phyloP scores from a whole-genome alignment of 64 coral and sea anemone genomes.

The Trachythela sp. region DNA sequence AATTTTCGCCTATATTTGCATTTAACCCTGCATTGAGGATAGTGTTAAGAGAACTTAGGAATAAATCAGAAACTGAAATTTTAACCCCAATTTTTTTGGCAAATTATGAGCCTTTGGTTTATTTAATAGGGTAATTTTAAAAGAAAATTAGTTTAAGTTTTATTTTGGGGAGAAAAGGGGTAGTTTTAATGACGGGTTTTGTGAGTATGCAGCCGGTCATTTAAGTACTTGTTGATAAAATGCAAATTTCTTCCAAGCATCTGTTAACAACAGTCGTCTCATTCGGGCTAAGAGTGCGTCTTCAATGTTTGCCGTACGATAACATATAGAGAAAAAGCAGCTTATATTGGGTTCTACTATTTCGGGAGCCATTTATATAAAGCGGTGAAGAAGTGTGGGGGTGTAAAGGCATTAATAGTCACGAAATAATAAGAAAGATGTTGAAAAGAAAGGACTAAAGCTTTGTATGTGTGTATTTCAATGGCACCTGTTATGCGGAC shows the following conservation, averaged over 20 bases:
- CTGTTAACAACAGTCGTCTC: constrained; percentile 11
- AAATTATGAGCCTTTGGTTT: neutral
- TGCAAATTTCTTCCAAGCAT: constrained; percentile 5
- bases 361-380: neutral
- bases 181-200: neutral
- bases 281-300: neutral
- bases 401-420: neutral
- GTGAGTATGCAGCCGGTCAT: neutral
- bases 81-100: neutral
- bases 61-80: neutral
- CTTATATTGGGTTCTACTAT: neutral
- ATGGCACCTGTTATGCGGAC: neutral
- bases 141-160: neutral
- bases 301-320: constrained; percentile 3
- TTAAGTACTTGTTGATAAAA: neutral
- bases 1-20: neutral
- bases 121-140: neutral
- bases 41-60: neutral
- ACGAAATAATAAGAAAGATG: neutral
- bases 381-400: neutral
- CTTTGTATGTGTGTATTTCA: neutral
- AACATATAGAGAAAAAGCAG: neutral
- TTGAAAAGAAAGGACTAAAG: neutral
- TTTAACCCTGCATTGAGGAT: neutral
- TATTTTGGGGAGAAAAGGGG: neutral